These are phyloP conservation scores for Anthoscopus minutus DNA, from an alignment of 2,113 vertebrate species.

Conservation along the genomic window DNA sequence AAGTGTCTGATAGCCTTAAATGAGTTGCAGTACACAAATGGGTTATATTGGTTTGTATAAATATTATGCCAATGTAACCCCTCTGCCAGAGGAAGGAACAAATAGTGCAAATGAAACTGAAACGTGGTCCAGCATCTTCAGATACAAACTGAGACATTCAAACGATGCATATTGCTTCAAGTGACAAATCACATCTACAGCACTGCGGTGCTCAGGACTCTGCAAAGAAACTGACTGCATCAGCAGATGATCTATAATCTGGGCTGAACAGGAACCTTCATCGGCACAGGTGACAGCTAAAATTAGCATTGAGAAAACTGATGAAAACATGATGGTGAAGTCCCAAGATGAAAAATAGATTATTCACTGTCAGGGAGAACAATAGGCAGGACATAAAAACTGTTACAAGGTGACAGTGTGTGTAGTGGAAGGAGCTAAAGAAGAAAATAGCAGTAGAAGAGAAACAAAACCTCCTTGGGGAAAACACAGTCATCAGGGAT, in stretches of 20 bases:
- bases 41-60: background rate
- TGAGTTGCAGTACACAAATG: background rate
- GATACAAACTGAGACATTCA: background rate
- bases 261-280: conserved; percentile 50
- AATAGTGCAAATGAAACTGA: background rate
- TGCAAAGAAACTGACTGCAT: background rate
- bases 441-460: background rate
- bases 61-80: background rate
- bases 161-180: background rate
- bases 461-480: background rate
- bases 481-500: conserved; percentile 7
- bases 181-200: conserved; percentile 2
- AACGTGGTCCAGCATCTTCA: background rate
- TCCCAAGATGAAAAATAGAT: conserved; percentile 60
- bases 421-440: background rate
- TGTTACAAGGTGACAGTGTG: background rate
- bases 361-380: conserved; percentile 61
- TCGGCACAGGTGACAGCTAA: conserved; percentile 48
- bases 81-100: background rate
- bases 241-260: background rate
- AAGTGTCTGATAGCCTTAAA: background rate
- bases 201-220: background rate
- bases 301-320: conserved; percentile 57
- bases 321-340: conserved; percentile 36
- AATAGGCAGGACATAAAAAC: conserved; percentile 57